phyloP scores from a whole-genome alignment of 2,797 vertebrate species.

The Glyptemys insculpta region DNA sequence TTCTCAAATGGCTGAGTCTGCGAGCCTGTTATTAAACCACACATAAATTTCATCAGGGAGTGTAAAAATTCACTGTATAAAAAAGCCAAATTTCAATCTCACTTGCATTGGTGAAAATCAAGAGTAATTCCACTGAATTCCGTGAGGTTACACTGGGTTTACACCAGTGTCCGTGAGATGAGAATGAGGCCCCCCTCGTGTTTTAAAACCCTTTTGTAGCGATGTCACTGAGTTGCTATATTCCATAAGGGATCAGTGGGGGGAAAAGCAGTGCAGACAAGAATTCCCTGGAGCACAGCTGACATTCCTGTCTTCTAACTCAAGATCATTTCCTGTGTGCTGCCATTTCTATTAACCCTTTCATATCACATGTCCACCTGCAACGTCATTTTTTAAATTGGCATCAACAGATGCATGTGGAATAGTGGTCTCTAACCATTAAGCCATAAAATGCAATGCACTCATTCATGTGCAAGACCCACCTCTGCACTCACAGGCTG shows the following conservation, averaged over 20 bases:
- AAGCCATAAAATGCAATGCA: background rate
- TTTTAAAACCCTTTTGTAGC: background rate
- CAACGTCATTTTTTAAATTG: background rate
- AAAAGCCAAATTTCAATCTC: too few relatives aligned
- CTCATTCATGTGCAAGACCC: background rate
- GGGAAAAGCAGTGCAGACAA: background rate
- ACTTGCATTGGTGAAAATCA: too few relatives aligned
- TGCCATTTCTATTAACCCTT: background rate
- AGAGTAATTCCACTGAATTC: too few relatives aligned
- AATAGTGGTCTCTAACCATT: background rate
- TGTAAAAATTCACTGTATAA: too few relatives aligned
- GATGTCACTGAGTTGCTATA: background rate
- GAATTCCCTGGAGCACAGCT: background rate
- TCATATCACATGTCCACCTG: background rate
- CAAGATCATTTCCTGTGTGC: background rate
- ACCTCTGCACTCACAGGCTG: background rate
- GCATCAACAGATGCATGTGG: background rate
- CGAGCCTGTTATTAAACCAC: too few relatives aligned
- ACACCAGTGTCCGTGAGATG: too few relatives aligned
- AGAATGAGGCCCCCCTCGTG: too few relatives aligned
- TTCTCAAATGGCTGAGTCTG: too few relatives aligned
- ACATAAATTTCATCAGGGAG: too few relatives aligned
- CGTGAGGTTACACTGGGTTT: too few relatives aligned
- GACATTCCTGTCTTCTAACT: background rate
- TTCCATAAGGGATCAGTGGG: background rate